Evolutionary conservation across 2,888 invertebrate species (phyloP), one percentile per base, ranked within the genome.

Genomic region (Ophion ventricosus): DNA sequence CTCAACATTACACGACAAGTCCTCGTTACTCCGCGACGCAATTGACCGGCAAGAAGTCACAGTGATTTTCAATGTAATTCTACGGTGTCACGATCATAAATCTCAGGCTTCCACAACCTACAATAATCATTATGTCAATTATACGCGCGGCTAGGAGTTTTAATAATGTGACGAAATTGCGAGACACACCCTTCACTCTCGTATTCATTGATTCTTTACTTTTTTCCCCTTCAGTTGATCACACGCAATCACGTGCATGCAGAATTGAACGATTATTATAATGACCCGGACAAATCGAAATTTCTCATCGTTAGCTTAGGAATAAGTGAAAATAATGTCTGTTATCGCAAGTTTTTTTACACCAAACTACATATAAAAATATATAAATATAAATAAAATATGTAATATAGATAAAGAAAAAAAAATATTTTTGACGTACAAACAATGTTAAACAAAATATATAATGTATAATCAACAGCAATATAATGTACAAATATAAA

Each of bases 101-200:
- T 77, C 25, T 14, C 14, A 54, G 49, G 63, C 79, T 64, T 75
- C 66, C 70, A 72, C 40, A 63, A 40, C 40, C 64, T 57, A 59
- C 25, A 70, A 61, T 82, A 80, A 85, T 73, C 59, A 64, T 70
- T 67, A 72, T 63, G 82, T 83, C 79, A 80, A 80, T 80, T 54
- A 74, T 74, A 75, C 23, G 61, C 67, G 49, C 66, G 67, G 49
- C 69, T 57, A 76, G 40, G 73, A 49, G 64, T 56, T 78, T 59
- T 57, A 35, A 67, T 57, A 67, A 73, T 67, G 66, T 66, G 73
- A 66, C 59, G 80, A 80, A 80, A 80, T 20, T 43, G 43, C 59
- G 26, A 26, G 20, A 10, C 57, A 25, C 66, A 29, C 56, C 43
- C 35, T 23, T 49, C 20, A 43, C 59, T 29, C 66, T 17, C n/a